Base-by-base conservation (phyloP, 1,140 invertebrate genomes). In the Lepidurus apus region DNA sequence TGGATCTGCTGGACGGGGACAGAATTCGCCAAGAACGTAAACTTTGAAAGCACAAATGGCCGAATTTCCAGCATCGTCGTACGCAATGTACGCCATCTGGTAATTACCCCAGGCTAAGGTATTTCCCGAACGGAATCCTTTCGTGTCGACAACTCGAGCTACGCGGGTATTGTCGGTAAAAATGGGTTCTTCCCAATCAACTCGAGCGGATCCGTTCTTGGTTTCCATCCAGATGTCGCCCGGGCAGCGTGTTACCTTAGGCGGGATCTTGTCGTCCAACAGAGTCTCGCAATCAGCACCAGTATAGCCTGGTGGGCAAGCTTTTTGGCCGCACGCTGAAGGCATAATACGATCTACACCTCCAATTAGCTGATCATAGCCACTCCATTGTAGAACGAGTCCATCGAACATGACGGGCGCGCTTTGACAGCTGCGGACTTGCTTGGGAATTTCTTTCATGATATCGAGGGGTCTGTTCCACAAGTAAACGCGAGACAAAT, bases 11-110 rank as follows among this genome's bases (percentile, higher is more conserved):
- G 96, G 84, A 79, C 91, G 88, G 9, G 93, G 94, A 84, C 96
- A 98, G 86, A 97, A 96, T 83, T 97, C 94, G 81, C 93, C 90
- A 47, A 96, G 84, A 21, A 98, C 90, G 79, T 96, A 96, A 77
- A 98, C 93, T 85, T 95, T 96, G 86, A 99, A 99, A 77, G 91
- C 91, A 84, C 97, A 99, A 21, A 91, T 91, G 1, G 94, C 97
- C 42, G 93, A 91, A 83, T 98, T 98, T 79, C 94, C 95, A 75
- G 91, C 91, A 76, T 91, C 92, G 87, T 98, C 96, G 79, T 92
- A 93, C 73, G 95, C 97, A 6, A 98, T 91, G 83, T 98, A 98
- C 26, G 94, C 93, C 76, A 98, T 93, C 77, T 94, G 91, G 83
- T 98, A 97, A 42, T 91, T 91, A 80, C 97, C 97, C 94, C 94